phyloP scores from a whole-genome alignment of 2,888 invertebrate genomes.

The Dichetophora obliterata region DNA sequence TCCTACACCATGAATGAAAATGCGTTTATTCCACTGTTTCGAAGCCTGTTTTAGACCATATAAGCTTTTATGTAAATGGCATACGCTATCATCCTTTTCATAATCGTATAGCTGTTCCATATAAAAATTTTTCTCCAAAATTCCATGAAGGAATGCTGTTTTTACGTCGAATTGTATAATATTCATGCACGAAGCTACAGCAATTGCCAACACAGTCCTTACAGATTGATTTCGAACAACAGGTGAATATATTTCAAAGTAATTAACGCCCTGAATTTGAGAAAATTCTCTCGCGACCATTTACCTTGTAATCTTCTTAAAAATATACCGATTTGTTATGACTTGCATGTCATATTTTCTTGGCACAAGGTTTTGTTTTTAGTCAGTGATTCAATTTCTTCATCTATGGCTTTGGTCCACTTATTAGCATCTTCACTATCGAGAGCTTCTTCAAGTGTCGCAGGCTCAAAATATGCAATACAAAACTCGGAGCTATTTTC shows the following conservation, averaged over 20 bases:
- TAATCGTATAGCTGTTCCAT: background rate
- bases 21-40: background rate
- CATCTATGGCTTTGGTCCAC: conserved; percentile 34
- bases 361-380: conserved; percentile 34
- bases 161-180: conserved; percentile 49
- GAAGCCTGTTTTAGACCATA: background rate
- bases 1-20: background rate
- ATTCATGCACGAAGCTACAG: conserved; percentile 40
- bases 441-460: conserved; percentile 33
- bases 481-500: conserved; percentile 10
- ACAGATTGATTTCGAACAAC: conserved; percentile 47
- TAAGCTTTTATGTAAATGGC: background rate
- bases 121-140: background rate
- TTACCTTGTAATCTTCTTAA: conserved; percentile 41
- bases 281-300: conserved; percentile 45
- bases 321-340: conserved; percentile 43
- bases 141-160: conserved; percentile 49
- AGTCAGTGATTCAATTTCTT: conserved; percentile 30
- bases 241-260: conserved; percentile 48
- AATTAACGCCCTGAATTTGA: conserved; percentile 48
- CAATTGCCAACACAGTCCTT: conserved; percentile 43
- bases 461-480: conserved; percentile 16
- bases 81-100: background rate
- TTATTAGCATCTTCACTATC: conserved; percentile 9
- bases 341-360: conserved; percentile 12